Percentiles rank a stretch among this genome's conserved stretches.
Evolutionary conservation across 2,888 invertebrate genomes (phyloP).

Genomic region (Philopedon plagiatum): DNA sequence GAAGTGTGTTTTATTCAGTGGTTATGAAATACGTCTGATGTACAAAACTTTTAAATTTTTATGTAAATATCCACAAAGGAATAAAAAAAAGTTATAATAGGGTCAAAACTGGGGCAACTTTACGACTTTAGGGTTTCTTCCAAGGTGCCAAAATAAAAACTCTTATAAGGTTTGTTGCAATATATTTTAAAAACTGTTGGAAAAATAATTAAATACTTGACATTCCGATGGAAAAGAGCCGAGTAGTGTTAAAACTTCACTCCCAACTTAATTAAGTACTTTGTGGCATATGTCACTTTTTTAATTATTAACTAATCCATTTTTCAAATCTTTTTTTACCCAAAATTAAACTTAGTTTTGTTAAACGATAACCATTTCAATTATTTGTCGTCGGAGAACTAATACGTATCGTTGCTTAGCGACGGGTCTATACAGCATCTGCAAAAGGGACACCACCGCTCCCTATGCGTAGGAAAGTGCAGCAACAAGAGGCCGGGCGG

Average conservation of each 20-base stretch:
- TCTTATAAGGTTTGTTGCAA: not conserved
- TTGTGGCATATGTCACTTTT: no score
- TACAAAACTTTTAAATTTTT: not conserved
- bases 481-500: conserved; percentile 27
- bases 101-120: not conserved
- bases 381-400: not conserved
- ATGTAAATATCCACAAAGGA: not conserved
- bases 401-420: conserved; percentile 12
- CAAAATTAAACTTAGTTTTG: no score
- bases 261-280: no score
- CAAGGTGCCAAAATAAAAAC: not conserved
- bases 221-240: no score
- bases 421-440: not conserved
- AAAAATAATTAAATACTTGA: not conserved
- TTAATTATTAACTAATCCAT: no score
- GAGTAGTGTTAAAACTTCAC: no score
- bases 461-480: conserved; percentile 33
- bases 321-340: no score
- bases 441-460: conserved; percentile 7
- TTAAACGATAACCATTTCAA: not conserved
- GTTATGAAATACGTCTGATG: not conserved
- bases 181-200: not conserved
- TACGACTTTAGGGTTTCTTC: not conserved
- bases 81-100: conserved; percentile 1
- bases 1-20: not conserved